Base-by-base conservation (phyloP, 2,113 vertebrate genomes). In the Ramphastos sulfuratus region DNA sequence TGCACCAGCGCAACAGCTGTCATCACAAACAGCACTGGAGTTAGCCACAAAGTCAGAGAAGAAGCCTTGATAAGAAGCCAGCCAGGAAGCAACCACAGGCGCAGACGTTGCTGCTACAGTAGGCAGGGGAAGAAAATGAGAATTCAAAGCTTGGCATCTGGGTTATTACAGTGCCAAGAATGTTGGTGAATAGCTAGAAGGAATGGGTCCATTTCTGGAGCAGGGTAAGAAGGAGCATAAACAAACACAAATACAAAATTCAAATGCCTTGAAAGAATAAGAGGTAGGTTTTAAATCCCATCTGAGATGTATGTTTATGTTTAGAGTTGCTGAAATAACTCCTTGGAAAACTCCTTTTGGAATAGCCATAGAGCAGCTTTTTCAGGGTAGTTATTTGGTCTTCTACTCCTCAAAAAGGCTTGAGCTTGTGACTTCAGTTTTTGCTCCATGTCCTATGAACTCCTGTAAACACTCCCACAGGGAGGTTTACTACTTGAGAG, bases 1-100 rank as follows among this genome's bases (percentile, higher is more conserved):
- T 91, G 74, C 69, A 93, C 83, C 86, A 92, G 55, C 33, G 74
- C 92, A 93, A 85, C 90, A 93, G 87, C 85, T 92, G 93, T 96
- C 90, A 87, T 96, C 87, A 93, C 95, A 84, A 83, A 94, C 81
- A 95, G 79, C 71, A 92, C 76, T 75, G 75, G 64, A 78, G 54
- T 67, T 37, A 82, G 91, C 79, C 91, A 86, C 84, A 56, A 63
- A 89, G 75, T 59, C 37, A 9, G 77, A 85, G 91, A 76, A 92
- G 67, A 31, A 78, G 55, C 79, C 95, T 95, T 91, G 94, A 94
- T 83, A 96, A 91, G 82, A 63, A 50, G 89, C 92, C 85, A 94
- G 86, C 72, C 93, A 95, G 93, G 87, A 95, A 97, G 81, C 61
- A 89, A 86, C 64, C 82, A 39, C 11, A 86, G 67, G 67, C 2